phyloP scores from a whole-genome alignment of 1,140 invertebrate species.

The Protaetia brevitarsis region DNA sequence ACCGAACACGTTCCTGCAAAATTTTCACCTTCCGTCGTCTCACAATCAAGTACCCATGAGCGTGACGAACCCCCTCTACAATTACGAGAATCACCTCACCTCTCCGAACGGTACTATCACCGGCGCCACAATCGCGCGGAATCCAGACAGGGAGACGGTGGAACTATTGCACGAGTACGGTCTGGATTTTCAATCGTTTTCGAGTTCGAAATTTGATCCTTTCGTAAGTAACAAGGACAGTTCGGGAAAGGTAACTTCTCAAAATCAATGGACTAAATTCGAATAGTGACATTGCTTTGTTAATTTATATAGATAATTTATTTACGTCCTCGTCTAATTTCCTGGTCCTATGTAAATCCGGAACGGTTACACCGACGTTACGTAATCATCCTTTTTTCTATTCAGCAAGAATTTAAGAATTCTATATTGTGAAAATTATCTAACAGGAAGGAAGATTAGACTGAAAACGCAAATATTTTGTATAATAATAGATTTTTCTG shows the following conservation, averaged over 20 bases:
- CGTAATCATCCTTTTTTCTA: too few relatives aligned
- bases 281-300: slow-evolving; percentile 28
- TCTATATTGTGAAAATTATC: too few relatives aligned
- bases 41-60: slow-evolving; percentile 37
- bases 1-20: neutral
- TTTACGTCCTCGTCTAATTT: too few relatives aligned
- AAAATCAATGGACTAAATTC: slow-evolving; percentile 47
- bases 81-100: slow-evolving; percentile 42
- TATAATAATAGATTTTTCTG: too few relatives aligned
- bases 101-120: slow-evolving; percentile 21
- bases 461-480: too few relatives aligned
- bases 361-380: too few relatives aligned
- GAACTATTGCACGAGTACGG: slow-evolving; percentile 57
- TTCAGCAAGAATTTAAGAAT: too few relatives aligned
- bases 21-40: slow-evolving; percentile 26
- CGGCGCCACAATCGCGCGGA: neutral
- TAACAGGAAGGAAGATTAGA: too few relatives aligned
- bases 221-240: slow-evolving; percentile 24
- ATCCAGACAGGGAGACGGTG: slow-evolving; percentile 40
- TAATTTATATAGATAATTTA: neutral
- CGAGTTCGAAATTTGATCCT: slow-evolving; percentile 37
- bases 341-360: too few relatives aligned
- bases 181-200: slow-evolving; percentile 52
- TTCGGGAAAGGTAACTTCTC: slow-evolving; percentile 36
- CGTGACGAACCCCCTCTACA: slow-evolving; percentile 45